Conservation (phyloP, 2,113 vertebrate genomes). For the Syngnathus scovelli region DNA sequence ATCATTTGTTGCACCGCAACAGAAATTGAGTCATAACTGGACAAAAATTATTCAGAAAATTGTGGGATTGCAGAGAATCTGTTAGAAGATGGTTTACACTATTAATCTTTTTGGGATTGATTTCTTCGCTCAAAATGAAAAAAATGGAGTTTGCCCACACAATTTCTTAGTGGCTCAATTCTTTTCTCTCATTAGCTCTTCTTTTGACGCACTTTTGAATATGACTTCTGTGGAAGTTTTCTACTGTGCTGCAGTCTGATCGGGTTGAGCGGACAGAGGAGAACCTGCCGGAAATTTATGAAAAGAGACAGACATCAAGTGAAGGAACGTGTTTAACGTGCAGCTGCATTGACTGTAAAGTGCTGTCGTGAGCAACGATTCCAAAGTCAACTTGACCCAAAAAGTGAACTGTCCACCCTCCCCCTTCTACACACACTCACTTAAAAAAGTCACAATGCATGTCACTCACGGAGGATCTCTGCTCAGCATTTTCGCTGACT, state of each 20-base stretch:
- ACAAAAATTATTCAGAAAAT: too few species aligned
- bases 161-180: too few species aligned
- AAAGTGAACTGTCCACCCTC: constrained; percentile 59
- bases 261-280: neutral
- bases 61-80: too few species aligned
- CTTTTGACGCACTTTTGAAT: neutral
- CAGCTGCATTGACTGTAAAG: constrained; percentile 23
- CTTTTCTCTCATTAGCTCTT: neutral
- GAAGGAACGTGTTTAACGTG: neutral
- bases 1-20: too few species aligned
- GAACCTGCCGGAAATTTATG: constrained; percentile 23
- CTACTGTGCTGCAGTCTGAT: neutral
- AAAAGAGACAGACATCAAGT: constrained; percentile 33
- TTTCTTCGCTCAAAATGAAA: too few species aligned
- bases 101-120: too few species aligned
- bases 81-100: too few species aligned
- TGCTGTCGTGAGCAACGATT: constrained; percentile 58
- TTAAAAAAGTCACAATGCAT: constrained; percentile 59
- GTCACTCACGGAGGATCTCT: constrained; percentile 47
- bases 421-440: constrained; percentile 16
- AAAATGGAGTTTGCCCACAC: too few species aligned
- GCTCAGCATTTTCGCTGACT: constrained; percentile 55
- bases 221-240: neutral
- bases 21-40: too few species aligned
- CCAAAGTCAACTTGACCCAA: constrained; percentile 67